Evolutionary conservation across 1,140 invertebrate species (phyloP).

Genomic region (Schlechtendalia chinensis): DNA sequence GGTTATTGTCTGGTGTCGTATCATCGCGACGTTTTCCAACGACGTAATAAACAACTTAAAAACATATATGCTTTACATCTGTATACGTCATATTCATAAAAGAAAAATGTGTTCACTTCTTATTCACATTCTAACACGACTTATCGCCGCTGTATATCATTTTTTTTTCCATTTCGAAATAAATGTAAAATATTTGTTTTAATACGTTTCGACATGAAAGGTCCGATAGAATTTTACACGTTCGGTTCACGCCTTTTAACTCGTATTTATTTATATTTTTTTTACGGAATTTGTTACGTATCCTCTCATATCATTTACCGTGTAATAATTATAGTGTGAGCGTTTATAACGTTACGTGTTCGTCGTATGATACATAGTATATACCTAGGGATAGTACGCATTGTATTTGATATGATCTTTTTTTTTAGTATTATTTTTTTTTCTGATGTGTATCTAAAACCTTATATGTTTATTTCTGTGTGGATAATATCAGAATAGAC

Average conservation of each 20-base stretch:
- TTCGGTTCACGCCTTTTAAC: background rate
- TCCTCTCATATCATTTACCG: background rate
- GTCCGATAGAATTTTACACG: background rate
- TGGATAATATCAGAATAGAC: background rate
- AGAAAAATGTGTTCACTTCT: too few species aligned
- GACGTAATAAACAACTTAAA: too few species aligned
- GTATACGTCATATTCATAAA: too few species aligned
- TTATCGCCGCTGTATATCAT: too few species aligned
- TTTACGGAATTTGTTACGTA: background rate
- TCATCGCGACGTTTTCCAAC: too few species aligned
- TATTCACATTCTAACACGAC: too few species aligned
- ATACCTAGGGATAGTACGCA: background rate
- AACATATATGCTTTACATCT: too few species aligned
- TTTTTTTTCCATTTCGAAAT: background rate
- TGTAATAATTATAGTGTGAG: background rate
- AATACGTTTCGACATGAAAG: constrained; percentile 11
- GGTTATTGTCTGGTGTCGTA: too few species aligned
- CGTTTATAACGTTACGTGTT: background rate
- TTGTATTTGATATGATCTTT: too few species aligned
- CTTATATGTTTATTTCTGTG: background rate
- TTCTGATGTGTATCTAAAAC: background rate
- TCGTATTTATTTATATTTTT: background rate
- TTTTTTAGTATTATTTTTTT: background rate
- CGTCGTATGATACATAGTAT: too few species aligned
- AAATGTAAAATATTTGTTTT: constrained; percentile 3